Percentiles rank a stretch among this genome's conserved stretches.
These are phyloP conservation scores for Griposia aprilina DNA, from an alignment of 2,888 invertebrate species.

Conservation along the genomic window DNA sequence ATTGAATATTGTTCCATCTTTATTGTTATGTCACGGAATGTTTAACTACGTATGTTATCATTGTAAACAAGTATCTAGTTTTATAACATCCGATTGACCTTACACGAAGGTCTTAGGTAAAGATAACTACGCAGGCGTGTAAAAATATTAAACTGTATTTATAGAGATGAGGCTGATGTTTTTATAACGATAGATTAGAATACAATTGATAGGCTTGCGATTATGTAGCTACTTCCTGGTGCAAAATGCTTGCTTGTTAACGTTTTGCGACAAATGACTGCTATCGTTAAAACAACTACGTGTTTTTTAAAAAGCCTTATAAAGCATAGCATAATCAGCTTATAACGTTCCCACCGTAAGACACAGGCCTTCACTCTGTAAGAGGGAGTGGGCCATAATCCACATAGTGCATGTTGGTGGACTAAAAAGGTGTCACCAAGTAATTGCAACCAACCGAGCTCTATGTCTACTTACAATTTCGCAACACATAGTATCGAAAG, in stretches of 20 bases:
- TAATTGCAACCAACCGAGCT: background rate
- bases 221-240: conserved; percentile 52
- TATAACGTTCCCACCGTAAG: no score
- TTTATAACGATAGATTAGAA: conserved; percentile 51
- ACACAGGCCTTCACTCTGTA: no score
- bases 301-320: no score
- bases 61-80: conserved; percentile 79
- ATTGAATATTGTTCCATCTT: conserved; percentile 68
- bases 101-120: conserved; percentile 79
- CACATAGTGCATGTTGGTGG: no score
- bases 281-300: conserved; percentile 20
- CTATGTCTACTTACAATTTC: no score
- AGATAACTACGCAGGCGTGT: conserved; percentile 64
- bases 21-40: conserved; percentile 74
- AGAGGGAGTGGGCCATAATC: no score
- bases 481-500: background rate
- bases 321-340: no score
- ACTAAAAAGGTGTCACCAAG: background rate
- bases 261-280: conserved; percentile 23
- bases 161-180: conserved; percentile 51
- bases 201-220: conserved; percentile 47
- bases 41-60: conserved; percentile 76
- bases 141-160: conserved; percentile 57
- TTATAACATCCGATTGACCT: conserved; percentile 86
- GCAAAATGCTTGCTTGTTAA: conserved; percentile 17